phyloP scores from a whole-genome alignment of 2,797 vertebrate genomes.

The Xenopus petersii region DNA sequence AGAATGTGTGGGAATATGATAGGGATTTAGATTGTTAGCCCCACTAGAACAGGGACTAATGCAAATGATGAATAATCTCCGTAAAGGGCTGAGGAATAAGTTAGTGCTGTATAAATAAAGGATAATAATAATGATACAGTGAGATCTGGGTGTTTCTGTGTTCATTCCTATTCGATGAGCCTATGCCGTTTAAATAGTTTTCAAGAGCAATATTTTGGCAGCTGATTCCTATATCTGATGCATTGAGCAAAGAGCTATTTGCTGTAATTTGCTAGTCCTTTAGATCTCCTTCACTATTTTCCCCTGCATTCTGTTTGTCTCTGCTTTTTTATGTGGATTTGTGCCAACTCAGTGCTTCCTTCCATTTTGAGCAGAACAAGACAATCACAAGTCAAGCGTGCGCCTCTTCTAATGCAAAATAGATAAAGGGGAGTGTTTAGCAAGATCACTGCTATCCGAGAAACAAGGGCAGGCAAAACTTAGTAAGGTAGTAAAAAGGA shows the following conservation, averaged over 20 bases:
- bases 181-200: neutral
- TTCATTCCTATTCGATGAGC: too few species aligned
- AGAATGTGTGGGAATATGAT: too few species aligned
- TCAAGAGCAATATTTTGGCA: slow-evolving; percentile 42
- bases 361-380: slow-evolving; percentile 40
- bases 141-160: too few species aligned
- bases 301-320: slow-evolving; percentile 26
- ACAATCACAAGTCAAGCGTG: slow-evolving; percentile 48
- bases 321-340: slow-evolving; percentile 36
- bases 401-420: slow-evolving; percentile 40
- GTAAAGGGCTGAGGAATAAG: too few species aligned
- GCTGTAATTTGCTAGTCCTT: slow-evolving; percentile 32
- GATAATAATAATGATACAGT: too few species aligned
- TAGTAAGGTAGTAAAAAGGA: neutral
- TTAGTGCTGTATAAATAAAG: too few species aligned
- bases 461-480: slow-evolving; percentile 1
- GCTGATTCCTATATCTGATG: slow-evolving; percentile 2
- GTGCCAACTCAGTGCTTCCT: slow-evolving; percentile 37
- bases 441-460: slow-evolving; percentile 8
- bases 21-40: too few species aligned
- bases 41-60: too few species aligned
- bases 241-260: too few species aligned
- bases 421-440: slow-evolving; percentile 41
- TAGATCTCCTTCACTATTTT: slow-evolving; percentile 34
- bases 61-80: too few species aligned